phyloP scores from a whole-genome alignment of 2,113 vertebrate species.

The Casuarius casuarius region DNA sequence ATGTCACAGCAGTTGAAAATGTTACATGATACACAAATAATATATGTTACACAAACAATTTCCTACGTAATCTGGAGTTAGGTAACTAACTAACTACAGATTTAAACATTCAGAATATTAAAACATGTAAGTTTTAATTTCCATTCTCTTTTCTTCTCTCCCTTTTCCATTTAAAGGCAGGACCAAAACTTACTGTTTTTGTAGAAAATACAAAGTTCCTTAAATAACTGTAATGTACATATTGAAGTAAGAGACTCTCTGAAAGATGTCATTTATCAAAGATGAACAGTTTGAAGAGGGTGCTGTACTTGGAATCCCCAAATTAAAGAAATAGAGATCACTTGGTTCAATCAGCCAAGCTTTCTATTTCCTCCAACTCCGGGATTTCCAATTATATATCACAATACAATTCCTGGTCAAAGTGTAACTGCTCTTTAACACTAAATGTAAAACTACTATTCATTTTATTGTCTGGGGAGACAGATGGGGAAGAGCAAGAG shows the following conservation, averaged over 20 bases:
- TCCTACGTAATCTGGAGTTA: fast-evolving
- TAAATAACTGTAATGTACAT: fast-evolving
- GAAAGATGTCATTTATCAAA: neutral
- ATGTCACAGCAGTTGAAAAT: neutral
- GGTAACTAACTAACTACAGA: neutral
- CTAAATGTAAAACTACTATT: neutral
- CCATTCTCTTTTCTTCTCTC: neutral
- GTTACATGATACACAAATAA: fast-evolving
- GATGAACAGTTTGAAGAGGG: fast-evolving
- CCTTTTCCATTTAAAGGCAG: neutral
- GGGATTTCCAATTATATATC: neutral
- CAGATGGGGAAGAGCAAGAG: neutral
- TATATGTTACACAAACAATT: fast-evolving
- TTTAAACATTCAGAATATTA: neutral
- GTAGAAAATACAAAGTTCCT: neutral
- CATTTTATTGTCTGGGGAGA: neutral
- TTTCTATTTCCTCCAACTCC: neutral
- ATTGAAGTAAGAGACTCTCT: neutral
- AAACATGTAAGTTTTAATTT: neutral
- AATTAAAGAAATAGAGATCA: neutral
- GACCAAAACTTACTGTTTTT: neutral
- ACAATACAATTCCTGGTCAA: neutral
- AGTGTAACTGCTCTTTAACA: too few relatives aligned
- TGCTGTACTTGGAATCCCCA: neutral
- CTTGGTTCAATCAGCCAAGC: neutral